Evolutionary conservation across 2,888 invertebrate genomes (phyloP), one percentile per base, ranked within the genome.

Genomic region (Caenorhabditis macrosperma): DNA sequence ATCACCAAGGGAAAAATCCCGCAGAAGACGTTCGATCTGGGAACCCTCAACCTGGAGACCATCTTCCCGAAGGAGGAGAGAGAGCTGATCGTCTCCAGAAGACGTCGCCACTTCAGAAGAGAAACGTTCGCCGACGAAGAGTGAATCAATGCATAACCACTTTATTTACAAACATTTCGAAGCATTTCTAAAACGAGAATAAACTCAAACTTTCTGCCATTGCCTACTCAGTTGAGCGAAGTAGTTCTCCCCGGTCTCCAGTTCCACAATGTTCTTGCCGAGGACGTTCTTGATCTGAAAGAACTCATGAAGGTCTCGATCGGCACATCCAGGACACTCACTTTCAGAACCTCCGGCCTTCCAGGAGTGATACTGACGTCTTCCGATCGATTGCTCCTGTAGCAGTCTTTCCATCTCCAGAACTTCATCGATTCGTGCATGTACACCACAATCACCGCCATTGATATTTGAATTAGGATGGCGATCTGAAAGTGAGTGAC

Each of bases 41-140:
- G 87, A 72, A 77, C 85, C 7, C 60, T 86, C 33, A 87, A 87
- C 50, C 80, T 87, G 3, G 87, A 87, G 66, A 84, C 86, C 2
- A 78, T 83, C 44, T 85, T 85, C 82, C 77, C 77, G 30, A 77
- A 82, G 71, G 85, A 85, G 57, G 83, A 82, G 54, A 59, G 85
- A 52, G 85, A 85, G 57, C 67, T 85, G 24, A 77, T 84, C 10
- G 64, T 84, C 33, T 78, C 84, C 41, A 66, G 82, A 59, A 81
- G 38, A 68, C 67, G 81, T 38, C 77, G 82, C 64, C 71, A 80
- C 10, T 41, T 54, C 22, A 22, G 20, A 10, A 74, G 28, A 30
- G 10, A 28, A 6, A 22, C 24, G 12, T 20, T 12, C 41, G 46
- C 41, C 5, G 61, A 60, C 22, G 67, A 67, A 1, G 44, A 61